Conservation (phyloP, 1,140 invertebrate genomes). For the Plutomurus gul region DNA sequence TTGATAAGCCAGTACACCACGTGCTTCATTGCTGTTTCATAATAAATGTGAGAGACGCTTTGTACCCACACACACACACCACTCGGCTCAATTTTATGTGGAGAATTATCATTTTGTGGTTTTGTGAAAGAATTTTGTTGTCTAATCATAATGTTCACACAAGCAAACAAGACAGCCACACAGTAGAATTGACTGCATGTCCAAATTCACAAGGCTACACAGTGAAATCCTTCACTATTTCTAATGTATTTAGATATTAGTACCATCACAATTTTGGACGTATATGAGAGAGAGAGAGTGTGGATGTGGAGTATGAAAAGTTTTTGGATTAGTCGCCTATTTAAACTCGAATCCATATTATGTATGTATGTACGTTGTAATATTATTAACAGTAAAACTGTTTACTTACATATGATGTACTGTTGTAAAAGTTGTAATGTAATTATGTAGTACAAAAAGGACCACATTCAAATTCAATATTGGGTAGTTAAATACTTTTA, state of each 20-base stretch:
- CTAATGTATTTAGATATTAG: neutral
- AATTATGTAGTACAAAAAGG: too few species aligned
- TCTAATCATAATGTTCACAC: constrained; percentile 27
- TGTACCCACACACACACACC: neutral
- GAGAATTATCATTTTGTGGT: constrained; percentile 15
- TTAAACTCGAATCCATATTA: too few species aligned
- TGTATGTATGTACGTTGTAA: too few species aligned
- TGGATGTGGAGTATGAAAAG: neutral
- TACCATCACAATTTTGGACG: neutral
- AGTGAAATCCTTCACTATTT: neutral
- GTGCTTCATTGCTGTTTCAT: constrained; percentile 3
- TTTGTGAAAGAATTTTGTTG: constrained; percentile 23
- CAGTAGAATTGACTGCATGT: neutral
- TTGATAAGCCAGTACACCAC: constrained; percentile 5
- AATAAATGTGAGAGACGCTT: neutral
- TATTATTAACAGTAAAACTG: too few species aligned
- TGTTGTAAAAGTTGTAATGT: too few species aligned
- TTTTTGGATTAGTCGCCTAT: neutral
- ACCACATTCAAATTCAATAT: too few species aligned
- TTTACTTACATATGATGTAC: too few species aligned
- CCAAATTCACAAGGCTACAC: neutral
- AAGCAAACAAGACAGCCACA: neutral
- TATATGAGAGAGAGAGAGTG: neutral
- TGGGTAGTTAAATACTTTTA: neutral
- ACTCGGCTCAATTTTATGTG: neutral